Conservation (phyloP, 2,888 invertebrate species). For the Salpingus planirostris region DNA sequence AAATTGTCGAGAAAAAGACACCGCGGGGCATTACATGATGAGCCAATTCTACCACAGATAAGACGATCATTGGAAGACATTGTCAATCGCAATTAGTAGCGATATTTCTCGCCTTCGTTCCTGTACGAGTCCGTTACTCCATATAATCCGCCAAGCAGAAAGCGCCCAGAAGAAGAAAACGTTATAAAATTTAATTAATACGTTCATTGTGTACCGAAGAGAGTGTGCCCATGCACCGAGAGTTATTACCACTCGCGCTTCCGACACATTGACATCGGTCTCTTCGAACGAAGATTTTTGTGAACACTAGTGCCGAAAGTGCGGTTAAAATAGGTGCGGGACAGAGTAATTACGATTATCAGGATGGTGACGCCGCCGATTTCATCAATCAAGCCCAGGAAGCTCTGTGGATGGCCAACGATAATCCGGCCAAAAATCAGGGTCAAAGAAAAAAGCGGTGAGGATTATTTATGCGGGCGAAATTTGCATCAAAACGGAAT, state of each 20-base stretch:
- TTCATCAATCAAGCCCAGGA: conserved; percentile 34
- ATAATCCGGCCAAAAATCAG: conserved; percentile 43
- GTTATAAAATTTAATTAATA: conserved; percentile 36
- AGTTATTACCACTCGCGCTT: conserved; percentile 8
- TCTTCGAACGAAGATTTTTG: conserved; percentile 1
- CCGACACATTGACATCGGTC: conserved; percentile 6
- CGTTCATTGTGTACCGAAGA: conserved; percentile 15
- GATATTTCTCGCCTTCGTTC: too few species aligned
- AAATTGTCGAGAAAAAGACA: too few species aligned
- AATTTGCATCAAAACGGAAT: too few species aligned
- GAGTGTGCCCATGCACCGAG: conserved; percentile 13
- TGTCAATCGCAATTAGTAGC: too few species aligned
- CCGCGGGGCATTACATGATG: too few species aligned
- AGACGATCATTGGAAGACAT: too few species aligned
- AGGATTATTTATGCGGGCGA: conserved; percentile 24
- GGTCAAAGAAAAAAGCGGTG: conserved; percentile 49
- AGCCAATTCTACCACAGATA: too few species aligned
- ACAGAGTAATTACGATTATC: conserved; percentile 47
- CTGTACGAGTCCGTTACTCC: conserved; percentile 39
- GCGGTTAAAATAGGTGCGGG: conserved; percentile 49
- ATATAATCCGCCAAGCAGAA: conserved; percentile 39
- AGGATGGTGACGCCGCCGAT: conserved; percentile 38
- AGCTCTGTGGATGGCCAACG: conserved; percentile 41
- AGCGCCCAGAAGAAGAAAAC: conserved; percentile 37
- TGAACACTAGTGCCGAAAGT: not conserved